A percentile compares a stretch with the other conserved stretches of the same genome.
Conservation (phyloP, 2,888 invertebrate genomes). For the Ramazzottius varieornatus region DNA sequence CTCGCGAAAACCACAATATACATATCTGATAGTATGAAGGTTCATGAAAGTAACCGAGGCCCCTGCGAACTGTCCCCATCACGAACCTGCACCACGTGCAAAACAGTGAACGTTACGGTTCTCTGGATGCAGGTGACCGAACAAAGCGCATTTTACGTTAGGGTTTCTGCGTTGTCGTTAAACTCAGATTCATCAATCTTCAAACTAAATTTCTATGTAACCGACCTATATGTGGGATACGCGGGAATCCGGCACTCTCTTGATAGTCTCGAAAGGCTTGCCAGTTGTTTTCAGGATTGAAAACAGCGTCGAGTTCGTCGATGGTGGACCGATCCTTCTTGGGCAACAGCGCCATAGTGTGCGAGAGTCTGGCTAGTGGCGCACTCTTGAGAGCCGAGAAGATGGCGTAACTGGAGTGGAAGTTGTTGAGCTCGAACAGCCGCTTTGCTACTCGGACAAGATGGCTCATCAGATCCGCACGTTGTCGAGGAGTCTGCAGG, state of each 20-base stretch:
- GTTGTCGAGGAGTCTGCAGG: neutral
- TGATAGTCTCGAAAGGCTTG: neutral
- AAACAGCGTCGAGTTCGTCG: neutral
- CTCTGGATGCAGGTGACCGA: too few relatives aligned
- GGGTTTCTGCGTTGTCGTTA: too few relatives aligned
- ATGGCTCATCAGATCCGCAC: neutral
- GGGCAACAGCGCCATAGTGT: neutral
- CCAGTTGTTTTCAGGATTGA: neutral
- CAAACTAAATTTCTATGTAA: neutral
- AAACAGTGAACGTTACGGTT: too few relatives aligned
- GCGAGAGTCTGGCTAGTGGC: neutral
- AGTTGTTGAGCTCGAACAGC: slow-evolving; percentile 3
- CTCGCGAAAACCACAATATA: too few relatives aligned
- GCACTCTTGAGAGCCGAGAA: neutral
- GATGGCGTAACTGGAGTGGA: slow-evolving; percentile 2
- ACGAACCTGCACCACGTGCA: too few relatives aligned
- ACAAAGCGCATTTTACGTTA: too few relatives aligned
- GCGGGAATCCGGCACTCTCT: neutral
- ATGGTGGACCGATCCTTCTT: neutral
- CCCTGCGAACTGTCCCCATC: too few relatives aligned
- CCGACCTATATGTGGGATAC: neutral
- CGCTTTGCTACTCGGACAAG: neutral
- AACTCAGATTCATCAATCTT: neutral
- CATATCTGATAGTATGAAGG: too few relatives aligned
- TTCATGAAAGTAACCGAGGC: too few relatives aligned